Conservation (phyloP, 2,797 vertebrate genomes). For the Tokudaia muenninki region DNA sequence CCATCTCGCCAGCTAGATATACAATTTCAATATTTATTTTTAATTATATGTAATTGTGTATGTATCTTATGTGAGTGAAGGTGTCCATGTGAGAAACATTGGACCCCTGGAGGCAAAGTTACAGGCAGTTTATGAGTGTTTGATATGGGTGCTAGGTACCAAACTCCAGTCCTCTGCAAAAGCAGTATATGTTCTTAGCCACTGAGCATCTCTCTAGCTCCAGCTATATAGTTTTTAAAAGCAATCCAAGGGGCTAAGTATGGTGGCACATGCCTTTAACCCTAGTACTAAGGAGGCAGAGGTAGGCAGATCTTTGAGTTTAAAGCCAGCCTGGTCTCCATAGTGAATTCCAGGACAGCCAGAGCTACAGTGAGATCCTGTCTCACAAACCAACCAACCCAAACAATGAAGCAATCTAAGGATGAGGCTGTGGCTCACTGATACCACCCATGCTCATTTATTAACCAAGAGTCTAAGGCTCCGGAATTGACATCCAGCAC, state of each 20-base stretch:
- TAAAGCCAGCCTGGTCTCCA: not conserved
- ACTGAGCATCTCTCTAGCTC: not conserved
- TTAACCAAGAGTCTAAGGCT: not conserved
- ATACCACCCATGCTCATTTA: not conserved
- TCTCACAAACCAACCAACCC: not conserved
- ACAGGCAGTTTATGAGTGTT: not conserved
- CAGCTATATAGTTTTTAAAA: constrained; percentile 37
- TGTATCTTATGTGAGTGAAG: not conserved
- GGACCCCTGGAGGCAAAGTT: not conserved
- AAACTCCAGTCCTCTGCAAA: not conserved
- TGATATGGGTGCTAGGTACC: not conserved
- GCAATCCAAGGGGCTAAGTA: not conserved
- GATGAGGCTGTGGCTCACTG: not conserved
- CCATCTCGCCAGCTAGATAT: not conserved
- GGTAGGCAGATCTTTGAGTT: not conserved
- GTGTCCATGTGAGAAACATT: not conserved
- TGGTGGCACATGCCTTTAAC: not conserved
- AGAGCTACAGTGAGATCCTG: not conserved
- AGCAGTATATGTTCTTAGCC: not conserved
- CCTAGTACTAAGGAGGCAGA: not conserved
- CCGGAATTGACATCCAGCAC: not conserved
- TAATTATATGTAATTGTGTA: not conserved
- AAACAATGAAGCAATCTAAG: not conserved
- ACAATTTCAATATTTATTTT: not conserved
- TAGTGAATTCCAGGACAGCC: not conserved